Evolutionary conservation across 2,113 vertebrate genomes (phyloP).

Genomic region (Poecile atricapillus): DNA sequence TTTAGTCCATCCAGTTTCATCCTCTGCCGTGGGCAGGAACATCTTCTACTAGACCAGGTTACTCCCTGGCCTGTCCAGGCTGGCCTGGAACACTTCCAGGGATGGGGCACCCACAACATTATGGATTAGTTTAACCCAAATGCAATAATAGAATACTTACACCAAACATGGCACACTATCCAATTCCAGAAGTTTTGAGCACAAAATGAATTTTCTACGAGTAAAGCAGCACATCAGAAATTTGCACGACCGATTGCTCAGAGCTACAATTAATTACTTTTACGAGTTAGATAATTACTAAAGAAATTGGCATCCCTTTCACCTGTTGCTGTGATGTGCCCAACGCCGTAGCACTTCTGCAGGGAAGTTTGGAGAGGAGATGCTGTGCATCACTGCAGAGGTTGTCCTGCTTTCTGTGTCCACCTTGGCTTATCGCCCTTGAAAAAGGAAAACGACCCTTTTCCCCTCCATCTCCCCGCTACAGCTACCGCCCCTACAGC

Average conservation of each 20-base stretch:
- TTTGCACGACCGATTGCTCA: accelerated
- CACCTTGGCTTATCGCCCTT: not conserved
- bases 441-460: accelerated
- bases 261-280: not conserved
- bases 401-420: accelerated
- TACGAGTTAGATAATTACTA: not conserved
- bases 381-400: not conserved
- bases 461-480: not conserved
- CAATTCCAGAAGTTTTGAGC: not conserved
- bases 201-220: not conserved
- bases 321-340: not conserved
- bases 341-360: accelerated
- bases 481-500: constrained; percentile 91
- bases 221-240: not conserved
- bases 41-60: too few species aligned
- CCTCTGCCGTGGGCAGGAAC: not conserved
- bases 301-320: not conserved
- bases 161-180: not conserved
- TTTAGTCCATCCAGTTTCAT: not conserved
- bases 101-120: too few species aligned
- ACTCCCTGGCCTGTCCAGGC: not conserved
- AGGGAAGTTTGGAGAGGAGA: not conserved
- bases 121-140: not conserved
- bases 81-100: not conserved
- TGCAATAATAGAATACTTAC: accelerated